Evolutionary conservation across 2,113 vertebrate genomes (phyloP).

Genomic region (Hystrix cristata): DNA sequence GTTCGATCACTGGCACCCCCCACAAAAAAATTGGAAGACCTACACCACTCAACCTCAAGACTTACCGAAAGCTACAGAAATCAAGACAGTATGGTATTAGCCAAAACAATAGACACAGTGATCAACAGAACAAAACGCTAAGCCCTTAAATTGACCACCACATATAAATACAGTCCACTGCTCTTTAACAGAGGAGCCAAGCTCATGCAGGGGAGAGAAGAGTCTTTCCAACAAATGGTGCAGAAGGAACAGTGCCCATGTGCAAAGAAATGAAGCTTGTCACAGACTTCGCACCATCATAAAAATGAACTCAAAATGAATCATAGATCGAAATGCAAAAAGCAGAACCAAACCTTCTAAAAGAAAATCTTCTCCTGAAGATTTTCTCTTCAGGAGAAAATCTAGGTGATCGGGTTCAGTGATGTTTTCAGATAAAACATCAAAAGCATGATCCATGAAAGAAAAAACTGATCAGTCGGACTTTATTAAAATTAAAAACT

Average conservation of each 20-base stretch:
- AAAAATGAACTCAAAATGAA: background rate
- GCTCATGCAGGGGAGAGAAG: background rate
- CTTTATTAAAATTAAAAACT: background rate
- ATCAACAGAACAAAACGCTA: background rate
- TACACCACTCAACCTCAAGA: conserved; percentile 2
- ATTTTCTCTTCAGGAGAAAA: background rate
- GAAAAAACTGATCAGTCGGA: background rate
- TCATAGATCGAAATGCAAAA: background rate
- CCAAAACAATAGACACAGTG: background rate
- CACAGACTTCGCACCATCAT: background rate
- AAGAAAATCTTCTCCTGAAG: background rate
- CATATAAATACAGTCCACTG: background rate
- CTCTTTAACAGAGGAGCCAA: background rate
- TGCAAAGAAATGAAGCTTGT: background rate
- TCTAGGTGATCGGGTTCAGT: background rate
- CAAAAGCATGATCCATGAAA: conserved; percentile 5
- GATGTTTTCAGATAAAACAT: background rate
- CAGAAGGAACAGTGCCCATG: background rate
- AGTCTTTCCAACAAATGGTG: background rate
- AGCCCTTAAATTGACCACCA: background rate
- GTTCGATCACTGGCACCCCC: no score
- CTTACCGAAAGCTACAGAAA: conserved; percentile 5
- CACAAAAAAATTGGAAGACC: background rate
- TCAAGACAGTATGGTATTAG: background rate
- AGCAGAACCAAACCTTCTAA: background rate